Base-by-base conservation (phyloP, 2,888 invertebrate genomes). In the Liopterus haemorrhoidalis region DNA sequence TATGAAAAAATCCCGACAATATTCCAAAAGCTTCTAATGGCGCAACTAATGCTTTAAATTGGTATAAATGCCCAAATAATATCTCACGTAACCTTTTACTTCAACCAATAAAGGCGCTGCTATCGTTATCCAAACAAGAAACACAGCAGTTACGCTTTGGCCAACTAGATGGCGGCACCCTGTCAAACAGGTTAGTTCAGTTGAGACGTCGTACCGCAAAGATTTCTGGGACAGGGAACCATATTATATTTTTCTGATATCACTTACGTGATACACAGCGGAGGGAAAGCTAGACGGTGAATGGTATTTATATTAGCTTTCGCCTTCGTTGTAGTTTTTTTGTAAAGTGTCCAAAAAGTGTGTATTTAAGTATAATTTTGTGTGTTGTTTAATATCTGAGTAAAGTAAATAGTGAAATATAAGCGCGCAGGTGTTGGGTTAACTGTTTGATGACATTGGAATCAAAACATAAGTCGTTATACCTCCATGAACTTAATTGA, bases 211-310 rank as follows among this genome's bases (percentile, higher is more conserved):
- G 55, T 51, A 51, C 60, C 69, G 70, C 70, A 69, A 69, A 63
- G 71, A 66, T 68, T 73, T 70, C 69, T 71, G 73, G 73, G 72
- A 70, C 69, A 69, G 70, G 71, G 70, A 72, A 72, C 74, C 72
- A 73, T 70, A 70, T 73, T 73, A 73, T 70, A 70, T 73, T 73
- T 73, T 73, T 71, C 45, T 41, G 40, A 41, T 48, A 44, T 41
- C 41, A 46, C 35, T 41, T 41, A 38, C 41, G 41, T 48, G 41
- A 40, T 49, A 43, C 45, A 40, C 39, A 59, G 59, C 58, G 60
- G 60, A 58, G 61, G 57, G 60, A 61, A 62, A 62, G 60, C 58
- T 45, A 45, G 38, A 39, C 14, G 45, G 45, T 45, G 45, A 45
- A 45, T 45, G 45, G 39, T 27, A 45, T 45, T 45, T 45, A 39